Percentiles rank a stretch among this genome's conserved stretches.
These are phyloP conservation scores for Lordiphosa collinella DNA, from an alignment of 1,140 invertebrate species.

Conservation along the genomic window DNA sequence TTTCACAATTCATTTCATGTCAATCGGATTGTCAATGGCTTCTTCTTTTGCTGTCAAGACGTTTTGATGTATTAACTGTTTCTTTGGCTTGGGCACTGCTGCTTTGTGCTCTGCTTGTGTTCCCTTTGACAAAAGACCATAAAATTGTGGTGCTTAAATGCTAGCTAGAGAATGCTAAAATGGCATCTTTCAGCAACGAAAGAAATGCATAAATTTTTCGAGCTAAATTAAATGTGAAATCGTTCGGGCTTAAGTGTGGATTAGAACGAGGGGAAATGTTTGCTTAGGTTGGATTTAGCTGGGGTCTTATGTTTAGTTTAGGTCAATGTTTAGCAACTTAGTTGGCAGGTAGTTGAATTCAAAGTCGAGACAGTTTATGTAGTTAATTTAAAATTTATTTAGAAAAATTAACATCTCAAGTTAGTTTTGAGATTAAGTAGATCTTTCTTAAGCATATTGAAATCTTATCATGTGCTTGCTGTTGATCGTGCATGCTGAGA, in stretches of 20 bases:
- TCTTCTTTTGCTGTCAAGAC: constrained; percentile 50
- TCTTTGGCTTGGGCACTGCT: constrained; percentile 24
- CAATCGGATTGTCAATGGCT: constrained; percentile 64
- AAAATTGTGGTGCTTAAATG: constrained; percentile 19
- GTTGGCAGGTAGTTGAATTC: neutral
- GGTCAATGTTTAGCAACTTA: constrained; percentile 28
- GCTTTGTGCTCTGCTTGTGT: constrained; percentile 19
- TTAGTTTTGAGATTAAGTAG: too few species aligned
- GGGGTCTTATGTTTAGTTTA: constrained; percentile 28
- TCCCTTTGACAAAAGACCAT: constrained; percentile 13
- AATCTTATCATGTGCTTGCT: too few species aligned
- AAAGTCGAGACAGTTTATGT: too few species aligned
- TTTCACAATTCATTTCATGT: constrained; percentile 77
- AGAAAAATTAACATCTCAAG: too few species aligned
- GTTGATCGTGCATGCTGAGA: too few species aligned
- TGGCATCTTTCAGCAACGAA: constrained; percentile 9
- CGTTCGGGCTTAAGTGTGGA: constrained; percentile 42
- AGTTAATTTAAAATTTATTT: too few species aligned
- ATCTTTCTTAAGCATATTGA: too few species aligned
- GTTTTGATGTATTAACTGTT: constrained; percentile 72
- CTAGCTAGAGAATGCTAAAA: constrained; percentile 2
- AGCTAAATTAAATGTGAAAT: too few species aligned
- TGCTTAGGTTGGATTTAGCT: constrained; percentile 41
- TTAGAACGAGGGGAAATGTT: constrained; percentile 44
- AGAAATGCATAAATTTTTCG: too few species aligned